Evolutionary conservation across 2,113 vertebrate genomes (phyloP).

Genomic region (Macquaria australasica): DNA sequence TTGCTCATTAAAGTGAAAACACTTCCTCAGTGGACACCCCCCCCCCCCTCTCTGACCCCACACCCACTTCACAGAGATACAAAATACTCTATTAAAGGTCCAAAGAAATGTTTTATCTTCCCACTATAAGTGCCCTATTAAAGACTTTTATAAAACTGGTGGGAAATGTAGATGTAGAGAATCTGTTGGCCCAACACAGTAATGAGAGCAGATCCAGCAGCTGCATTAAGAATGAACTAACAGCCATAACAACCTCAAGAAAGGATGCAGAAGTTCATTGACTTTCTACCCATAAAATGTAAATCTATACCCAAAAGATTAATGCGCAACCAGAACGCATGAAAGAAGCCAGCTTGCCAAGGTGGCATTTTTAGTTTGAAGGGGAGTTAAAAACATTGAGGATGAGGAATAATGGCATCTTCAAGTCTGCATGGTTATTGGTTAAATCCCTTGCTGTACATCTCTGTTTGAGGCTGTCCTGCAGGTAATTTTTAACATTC

Average conservation of each 20-base stretch:
- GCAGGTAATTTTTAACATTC: not conserved
- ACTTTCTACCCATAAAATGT: not conserved
- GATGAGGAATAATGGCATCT: not conserved
- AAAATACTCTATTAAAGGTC: not conserved
- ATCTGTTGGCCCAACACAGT: not conserved
- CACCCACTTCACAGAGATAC: not conserved
- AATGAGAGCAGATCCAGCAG: not conserved
- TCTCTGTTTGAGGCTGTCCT: conserved; percentile 1
- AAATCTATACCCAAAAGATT: not conserved
- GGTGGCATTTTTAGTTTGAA: not conserved
- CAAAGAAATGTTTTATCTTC: not conserved
- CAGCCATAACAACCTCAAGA: not conserved
- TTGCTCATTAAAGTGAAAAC: conserved; percentile 12
- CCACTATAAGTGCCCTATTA: not conserved
- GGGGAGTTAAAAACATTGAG: not conserved
- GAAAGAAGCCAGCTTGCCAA: not conserved
- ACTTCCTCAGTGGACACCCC: not conserved
- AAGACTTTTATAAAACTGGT: not conserved
- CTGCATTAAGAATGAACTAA: not conserved
- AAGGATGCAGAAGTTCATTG: not conserved
- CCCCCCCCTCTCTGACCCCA: not conserved
- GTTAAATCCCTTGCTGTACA: not conserved
- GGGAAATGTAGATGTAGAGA: not conserved
- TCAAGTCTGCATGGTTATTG: not conserved
- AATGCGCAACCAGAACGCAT: not conserved